Conservation (phyloP, 2,113 vertebrate genomes). For the Zosterops hypoxanthus region DNA sequence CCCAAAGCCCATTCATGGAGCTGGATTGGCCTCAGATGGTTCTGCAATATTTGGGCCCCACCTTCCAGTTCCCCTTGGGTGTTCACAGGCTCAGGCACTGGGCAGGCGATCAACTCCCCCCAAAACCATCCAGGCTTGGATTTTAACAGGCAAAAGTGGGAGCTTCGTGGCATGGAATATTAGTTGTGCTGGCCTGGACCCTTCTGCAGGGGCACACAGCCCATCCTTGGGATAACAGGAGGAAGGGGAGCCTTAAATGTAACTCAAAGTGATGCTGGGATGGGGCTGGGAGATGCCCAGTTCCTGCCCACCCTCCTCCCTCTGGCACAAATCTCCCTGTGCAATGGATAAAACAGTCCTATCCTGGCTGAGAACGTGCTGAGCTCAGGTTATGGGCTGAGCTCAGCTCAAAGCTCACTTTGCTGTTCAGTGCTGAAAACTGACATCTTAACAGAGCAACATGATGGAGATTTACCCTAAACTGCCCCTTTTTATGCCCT, state of each 20-base stretch:
- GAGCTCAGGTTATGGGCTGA: neutral
- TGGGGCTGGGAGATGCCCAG: neutral
- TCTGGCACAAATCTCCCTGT: neutral
- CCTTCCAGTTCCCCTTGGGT: accelerated
- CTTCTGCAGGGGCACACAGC: accelerated
- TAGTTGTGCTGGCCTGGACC: neutral
- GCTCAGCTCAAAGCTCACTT: neutral
- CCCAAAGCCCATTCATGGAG: accelerated
- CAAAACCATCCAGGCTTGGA: neutral
- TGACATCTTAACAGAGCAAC: accelerated
- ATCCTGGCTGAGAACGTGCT: accelerated
- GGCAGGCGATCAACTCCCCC: neutral
- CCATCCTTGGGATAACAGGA: neutral
- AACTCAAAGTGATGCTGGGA: neutral
- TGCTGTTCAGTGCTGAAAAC: accelerated
- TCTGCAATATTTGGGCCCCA: accelerated
- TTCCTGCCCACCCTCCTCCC: neutral
- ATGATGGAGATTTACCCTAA: accelerated
- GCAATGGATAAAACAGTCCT: accelerated
- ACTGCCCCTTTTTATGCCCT: neutral
- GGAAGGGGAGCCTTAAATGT: accelerated
- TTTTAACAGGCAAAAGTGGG: neutral
- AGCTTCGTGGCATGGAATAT: accelerated
- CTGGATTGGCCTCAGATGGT: accelerated
- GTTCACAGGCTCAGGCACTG: neutral